Base-by-base conservation (phyloP, 1,140 invertebrate species). In the Caenorhabditis remanei region DNA sequence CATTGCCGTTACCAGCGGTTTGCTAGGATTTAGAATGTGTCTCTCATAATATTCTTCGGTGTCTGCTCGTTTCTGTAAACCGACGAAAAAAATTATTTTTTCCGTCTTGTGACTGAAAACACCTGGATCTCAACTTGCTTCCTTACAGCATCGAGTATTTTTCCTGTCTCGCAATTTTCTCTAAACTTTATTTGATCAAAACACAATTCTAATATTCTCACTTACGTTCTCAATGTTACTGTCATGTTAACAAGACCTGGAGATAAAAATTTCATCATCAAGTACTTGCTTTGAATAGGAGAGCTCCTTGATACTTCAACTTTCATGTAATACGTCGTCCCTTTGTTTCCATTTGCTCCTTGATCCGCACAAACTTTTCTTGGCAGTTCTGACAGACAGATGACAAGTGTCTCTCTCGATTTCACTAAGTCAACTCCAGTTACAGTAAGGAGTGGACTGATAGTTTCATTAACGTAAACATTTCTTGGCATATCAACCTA, bases 11-110 rank as follows among this genome's bases (percentile, higher is more conserved):
- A 55, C 82, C 55, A 88, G 55, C 4, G 88, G 88, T 48, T 89
- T 89, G 50, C 65, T 82, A 1, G 83, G 61, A 46, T 84, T 87
- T 11, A 89, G 40, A 21, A 89, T 85, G 9, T 89, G 50, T 41
- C 85, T 61, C 41, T 88, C 83, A 50, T 84, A 89, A 83, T 85
- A 67, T 84, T 87, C 85, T 32, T 87, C 88, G 13, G 88, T 89
- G 46, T 89, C 88, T 21, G 88, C 88, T 56, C 88, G 24, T 87
- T 89, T 89, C 88, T 89, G 63, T 14, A 88, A 87, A 4, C 8
- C 13, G 7, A 58, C 41, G 43, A 21, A 19, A 14, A 21, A 41
- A 7, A 48, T 63, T 55, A 63, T 79, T 48, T 82, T 40, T 14
- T 53, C 16, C 16, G 4, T 67, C 41, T 56, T 53, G 11, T 87